Percentiles rank a stretch among this genome's conserved stretches.
Evolutionary conservation across 2,113 vertebrate species (phyloP).

Genomic region (Takifugu bimaculatus): DNA sequence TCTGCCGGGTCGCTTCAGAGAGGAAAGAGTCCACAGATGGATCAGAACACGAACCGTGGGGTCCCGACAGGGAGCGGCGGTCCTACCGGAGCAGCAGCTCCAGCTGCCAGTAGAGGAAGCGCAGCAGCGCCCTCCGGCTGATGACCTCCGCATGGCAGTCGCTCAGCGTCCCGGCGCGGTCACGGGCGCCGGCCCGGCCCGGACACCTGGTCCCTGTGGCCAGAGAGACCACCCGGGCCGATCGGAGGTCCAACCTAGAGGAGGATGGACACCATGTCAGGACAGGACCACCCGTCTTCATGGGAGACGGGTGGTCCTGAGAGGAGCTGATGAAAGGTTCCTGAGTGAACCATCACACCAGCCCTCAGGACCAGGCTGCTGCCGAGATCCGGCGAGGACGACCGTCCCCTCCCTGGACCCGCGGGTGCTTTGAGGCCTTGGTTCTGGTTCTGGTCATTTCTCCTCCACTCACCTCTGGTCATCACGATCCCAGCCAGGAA

Average conservation of each 20-base stretch:
- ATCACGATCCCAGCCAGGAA: conserved; percentile 58
- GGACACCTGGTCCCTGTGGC: conserved; percentile 91
- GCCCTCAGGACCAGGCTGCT: background rate
- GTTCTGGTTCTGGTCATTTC: background rate
- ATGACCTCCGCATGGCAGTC: conserved; percentile 91
- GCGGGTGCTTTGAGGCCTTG: background rate
- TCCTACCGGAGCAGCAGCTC: conserved; percentile 68
- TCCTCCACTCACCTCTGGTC: conserved; percentile 56
- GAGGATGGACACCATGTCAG: background rate
- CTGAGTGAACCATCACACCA: conserved; percentile 2
- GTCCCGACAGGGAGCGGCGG: background rate
- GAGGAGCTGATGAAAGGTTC: conserved; percentile 7
- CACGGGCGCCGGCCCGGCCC: conserved; percentile 76
- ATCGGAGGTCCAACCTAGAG: conserved; percentile 80
- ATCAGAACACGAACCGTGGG: too few species aligned
- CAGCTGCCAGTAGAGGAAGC: conserved; percentile 70
- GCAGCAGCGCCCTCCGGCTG: conserved; percentile 74
- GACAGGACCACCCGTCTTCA: conserved; percentile 1
- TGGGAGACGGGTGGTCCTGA: background rate
- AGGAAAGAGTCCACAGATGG: background rate
- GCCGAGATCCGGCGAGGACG: background rate
- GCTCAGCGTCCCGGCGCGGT: conserved; percentile 77
- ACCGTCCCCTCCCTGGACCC: too few species aligned
- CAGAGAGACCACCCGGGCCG: conserved; percentile 86
- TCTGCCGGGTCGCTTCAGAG: conserved; percentile 66